Evolutionary conservation across 2,113 vertebrate species (phyloP).

Genomic region (Chunga burmeisteri): DNA sequence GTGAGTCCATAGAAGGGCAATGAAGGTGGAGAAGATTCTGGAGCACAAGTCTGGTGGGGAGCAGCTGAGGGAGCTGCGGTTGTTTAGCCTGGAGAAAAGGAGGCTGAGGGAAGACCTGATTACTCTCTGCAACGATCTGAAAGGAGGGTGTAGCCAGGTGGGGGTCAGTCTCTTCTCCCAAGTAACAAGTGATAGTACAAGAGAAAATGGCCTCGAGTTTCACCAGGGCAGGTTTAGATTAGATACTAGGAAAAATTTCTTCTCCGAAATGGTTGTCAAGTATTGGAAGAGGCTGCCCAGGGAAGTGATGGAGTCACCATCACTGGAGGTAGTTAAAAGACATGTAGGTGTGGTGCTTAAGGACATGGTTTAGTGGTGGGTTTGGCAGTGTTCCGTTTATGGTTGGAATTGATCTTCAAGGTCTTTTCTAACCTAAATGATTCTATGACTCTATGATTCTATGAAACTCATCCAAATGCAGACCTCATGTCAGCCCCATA

Average conservation of each 20-base stretch:
- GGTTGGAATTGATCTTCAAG: not conserved
- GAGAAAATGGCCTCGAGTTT: no score
- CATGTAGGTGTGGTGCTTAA: fast-evolving
- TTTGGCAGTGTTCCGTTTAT: not conserved
- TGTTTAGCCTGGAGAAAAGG: not conserved
- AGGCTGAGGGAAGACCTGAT: no score
- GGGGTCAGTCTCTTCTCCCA: no score
- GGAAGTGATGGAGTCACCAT: not conserved
- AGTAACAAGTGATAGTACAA: no score
- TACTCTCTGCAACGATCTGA: no score
- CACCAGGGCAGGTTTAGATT: no score
- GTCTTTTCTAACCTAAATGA: not conserved
- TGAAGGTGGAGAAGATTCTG: no score
- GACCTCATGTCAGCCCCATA: not conserved
- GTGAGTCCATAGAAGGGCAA: not conserved
- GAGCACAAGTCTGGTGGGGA: not conserved
- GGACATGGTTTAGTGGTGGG: not conserved
- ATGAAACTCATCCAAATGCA: not conserved
- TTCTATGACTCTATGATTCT: not conserved
- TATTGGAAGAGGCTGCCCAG: not conserved
- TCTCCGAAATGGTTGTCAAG: not conserved
- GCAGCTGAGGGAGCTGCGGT: no score
- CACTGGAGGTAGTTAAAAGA: not conserved
- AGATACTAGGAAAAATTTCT: not conserved
- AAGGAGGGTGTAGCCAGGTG: no score